Evolutionary conservation across 1,140 invertebrate genomes (phyloP), one percentile per base, ranked within the genome.

Genomic region (Lineus longissimus): DNA sequence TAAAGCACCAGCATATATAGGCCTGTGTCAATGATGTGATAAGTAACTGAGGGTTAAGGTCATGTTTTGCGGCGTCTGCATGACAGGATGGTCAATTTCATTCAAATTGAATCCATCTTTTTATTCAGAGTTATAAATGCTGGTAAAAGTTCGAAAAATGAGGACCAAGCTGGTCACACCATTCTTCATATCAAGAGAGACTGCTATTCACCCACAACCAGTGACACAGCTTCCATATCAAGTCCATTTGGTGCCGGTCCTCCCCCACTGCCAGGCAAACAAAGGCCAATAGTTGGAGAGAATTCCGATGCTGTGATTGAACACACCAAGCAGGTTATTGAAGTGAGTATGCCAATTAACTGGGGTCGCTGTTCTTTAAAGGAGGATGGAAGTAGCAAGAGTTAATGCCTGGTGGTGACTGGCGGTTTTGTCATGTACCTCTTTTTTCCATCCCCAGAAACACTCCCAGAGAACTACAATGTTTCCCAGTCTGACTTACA

Each of bases 81-180:
- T 67, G 88, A 63, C 55, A 29, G 58, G 30, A 13, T 0, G 30
- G n/a, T 4, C 17, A 4, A n/a, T 17, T 54, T 17, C 17, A 31
- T 1, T 11, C 30, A 43, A 11, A 25, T 31, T 60, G 30, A 66
- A 31, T 54, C 40, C 43, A 55, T 60, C 56, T 45, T 17, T 65
- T 60, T n/a, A 56, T 68, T 15, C 65, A 85, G 84, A 70, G 81
- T 83, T 13, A 85, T 87, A 9, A 92, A 92, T 83, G 90, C 90
- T 30, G 90, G 91, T 0, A 93, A 93, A 80, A 91, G 89, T 57
- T 81, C 83, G 31, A 85, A 86, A 82, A 93, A 93, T 75, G 91
- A 93, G 81, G 91, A 93, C 79, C 89, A 92, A 79, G 89, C 88
- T 0, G 83, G 9, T 43, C 58, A 13, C 59, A 61, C n/a, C 36